A percentile compares a stretch with the other conserved stretches of the same genome.
These are phyloP conservation scores for Aporophyla lueneburgensis DNA, from an alignment of 2,888 invertebrate species.

Conservation along the genomic window DNA sequence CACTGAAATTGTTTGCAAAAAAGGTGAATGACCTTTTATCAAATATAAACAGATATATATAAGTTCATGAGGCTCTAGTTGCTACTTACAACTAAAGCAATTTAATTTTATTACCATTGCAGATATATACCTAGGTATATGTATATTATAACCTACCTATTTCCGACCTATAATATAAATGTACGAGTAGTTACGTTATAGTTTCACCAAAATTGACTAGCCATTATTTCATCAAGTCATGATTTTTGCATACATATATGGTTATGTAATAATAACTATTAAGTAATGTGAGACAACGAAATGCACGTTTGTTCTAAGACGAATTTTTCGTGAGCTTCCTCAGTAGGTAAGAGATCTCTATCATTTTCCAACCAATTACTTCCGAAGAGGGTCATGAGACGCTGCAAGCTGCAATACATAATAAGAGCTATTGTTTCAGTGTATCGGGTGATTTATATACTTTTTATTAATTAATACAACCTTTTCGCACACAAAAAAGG, in stretches of 20 bases:
- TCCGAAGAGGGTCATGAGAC: slow-evolving; percentile 27
- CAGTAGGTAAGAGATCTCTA: slow-evolving; percentile 51
- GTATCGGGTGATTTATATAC: background rate
- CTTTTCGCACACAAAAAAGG: too few relatives aligned
- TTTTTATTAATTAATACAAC: too few relatives aligned
- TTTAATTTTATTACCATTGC: slow-evolving; percentile 22
- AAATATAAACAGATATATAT: slow-evolving; percentile 3
- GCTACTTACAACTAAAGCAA: slow-evolving; percentile 8
- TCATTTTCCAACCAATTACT: slow-evolving; percentile 65
- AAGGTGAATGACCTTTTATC: background rate
- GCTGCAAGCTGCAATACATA: slow-evolving; percentile 28
- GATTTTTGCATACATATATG: slow-evolving; percentile 39
- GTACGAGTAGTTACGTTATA: slow-evolving; percentile 35
- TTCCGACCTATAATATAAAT: slow-evolving; percentile 6
- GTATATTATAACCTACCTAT: background rate
- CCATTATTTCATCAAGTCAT: slow-evolving; percentile 38
- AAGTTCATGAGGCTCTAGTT: background rate
- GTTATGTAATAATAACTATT: slow-evolving; percentile 41
- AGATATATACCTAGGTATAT: background rate
- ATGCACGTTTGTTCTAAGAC: slow-evolving; percentile 10
- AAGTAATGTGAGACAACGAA: slow-evolving; percentile 26
- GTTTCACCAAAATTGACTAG: slow-evolving; percentile 45
- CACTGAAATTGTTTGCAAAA: slow-evolving; percentile 1
- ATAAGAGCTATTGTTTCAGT: slow-evolving; percentile 32
- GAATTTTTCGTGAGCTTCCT: slow-evolving; percentile 41